These are phyloP conservation scores for Cichladusa arquata DNA, from an alignment of 2,113 vertebrate species.

Conservation along the genomic window DNA sequence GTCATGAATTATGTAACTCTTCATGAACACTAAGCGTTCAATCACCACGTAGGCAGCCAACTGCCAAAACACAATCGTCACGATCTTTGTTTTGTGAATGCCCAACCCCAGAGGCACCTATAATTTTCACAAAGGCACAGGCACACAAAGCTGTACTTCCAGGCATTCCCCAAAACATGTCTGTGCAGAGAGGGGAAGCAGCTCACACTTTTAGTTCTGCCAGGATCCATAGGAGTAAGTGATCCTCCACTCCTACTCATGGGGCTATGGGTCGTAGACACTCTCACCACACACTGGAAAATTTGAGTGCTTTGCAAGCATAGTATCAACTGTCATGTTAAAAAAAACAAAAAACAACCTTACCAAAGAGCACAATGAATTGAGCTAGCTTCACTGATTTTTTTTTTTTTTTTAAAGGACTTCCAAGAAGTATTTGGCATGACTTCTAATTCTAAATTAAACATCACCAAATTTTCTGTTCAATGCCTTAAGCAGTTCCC, in stretches of 20 bases:
- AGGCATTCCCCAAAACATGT: not conserved
- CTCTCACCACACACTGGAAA: rapidly evolving
- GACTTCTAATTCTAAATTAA: not conserved
- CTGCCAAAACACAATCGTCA: constrained; percentile 55
- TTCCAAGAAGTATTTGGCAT: not conserved
- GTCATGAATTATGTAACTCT: constrained; percentile 61
- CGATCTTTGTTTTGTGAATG: constrained; percentile 39
- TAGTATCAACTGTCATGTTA: not conserved
- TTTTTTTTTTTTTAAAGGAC: not conserved
- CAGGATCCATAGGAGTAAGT: not conserved
- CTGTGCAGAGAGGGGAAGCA: not conserved
- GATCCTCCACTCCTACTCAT: not conserved
- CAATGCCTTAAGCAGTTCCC: not conserved
- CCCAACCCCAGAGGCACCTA: constrained; percentile 46
- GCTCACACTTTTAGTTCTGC: not conserved
- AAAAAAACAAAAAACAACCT: not conserved
- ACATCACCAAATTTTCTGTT: not conserved
- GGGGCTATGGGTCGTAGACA: not conserved
- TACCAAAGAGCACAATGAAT: not conserved
- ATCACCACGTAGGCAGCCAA: constrained; percentile 49
- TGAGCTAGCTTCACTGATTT: not conserved
- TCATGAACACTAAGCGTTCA: constrained; percentile 30
- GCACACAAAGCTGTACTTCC: constrained; percentile 29
- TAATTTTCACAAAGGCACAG: constrained; percentile 37
- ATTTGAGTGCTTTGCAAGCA: not conserved